Evolutionary conservation across 1,140 invertebrate species (phyloP).

Genomic region (Panagrolaimus sp.): DNA sequence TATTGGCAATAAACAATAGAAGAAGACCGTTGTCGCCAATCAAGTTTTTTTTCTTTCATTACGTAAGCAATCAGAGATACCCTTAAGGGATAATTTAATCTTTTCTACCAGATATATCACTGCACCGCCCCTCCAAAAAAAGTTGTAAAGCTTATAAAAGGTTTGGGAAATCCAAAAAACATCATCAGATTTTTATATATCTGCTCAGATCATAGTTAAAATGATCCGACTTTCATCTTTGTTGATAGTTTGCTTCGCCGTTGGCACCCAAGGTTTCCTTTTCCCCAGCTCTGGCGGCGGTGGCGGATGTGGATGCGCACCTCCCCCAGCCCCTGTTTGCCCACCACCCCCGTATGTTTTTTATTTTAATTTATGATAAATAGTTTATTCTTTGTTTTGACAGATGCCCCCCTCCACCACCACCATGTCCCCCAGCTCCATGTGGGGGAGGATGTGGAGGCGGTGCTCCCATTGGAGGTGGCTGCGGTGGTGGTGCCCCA

Average conservation of each 20-base stretch:
- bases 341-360: constrained; percentile 2
- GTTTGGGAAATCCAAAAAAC: too few relatives aligned
- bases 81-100: too few relatives aligned
- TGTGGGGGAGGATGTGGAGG: background rate
- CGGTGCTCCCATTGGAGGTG: background rate
- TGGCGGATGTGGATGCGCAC: constrained; percentile 18
- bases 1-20: too few relatives aligned
- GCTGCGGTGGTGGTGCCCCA: background rate
- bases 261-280: background rate
- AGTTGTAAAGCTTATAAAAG: too few relatives aligned
- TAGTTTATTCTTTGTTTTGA: background rate
- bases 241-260: background rate
- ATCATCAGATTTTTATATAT: too few relatives aligned
- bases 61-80: too few relatives aligned
- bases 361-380: background rate
- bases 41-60: too few relatives aligned
- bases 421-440: background rate
- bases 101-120: too few relatives aligned
- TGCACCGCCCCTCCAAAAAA: too few relatives aligned
- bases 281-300: constrained; percentile 1
- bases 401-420: background rate
- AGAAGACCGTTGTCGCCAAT: too few relatives aligned
- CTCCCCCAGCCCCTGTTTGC: constrained; percentile 20
- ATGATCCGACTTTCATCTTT: constrained; percentile 4
- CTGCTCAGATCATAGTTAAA: background rate